A percentile compares a stretch with the other conserved stretches of the same genome.
phyloP scores from a whole-genome alignment of 2,888 invertebrate species.

The Tenthredo mesomela region DNA sequence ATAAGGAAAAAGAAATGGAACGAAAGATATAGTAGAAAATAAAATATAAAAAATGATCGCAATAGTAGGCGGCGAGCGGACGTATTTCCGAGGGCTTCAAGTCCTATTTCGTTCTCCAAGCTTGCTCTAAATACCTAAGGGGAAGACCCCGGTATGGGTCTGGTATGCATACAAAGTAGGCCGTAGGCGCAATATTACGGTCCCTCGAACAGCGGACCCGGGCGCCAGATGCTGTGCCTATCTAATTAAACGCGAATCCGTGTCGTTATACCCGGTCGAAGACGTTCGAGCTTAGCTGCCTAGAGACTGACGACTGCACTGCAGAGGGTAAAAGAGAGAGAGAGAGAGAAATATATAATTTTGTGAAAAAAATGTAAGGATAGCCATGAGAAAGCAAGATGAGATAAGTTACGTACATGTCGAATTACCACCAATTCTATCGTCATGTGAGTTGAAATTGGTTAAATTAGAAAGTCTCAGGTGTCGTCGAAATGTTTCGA shows the following conservation, averaged over 20 bases:
- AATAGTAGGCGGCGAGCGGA: slow-evolving; percentile 43
- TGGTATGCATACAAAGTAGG: slow-evolving; percentile 69
- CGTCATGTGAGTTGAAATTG: slow-evolving; percentile 22
- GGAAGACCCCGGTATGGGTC: slow-evolving; percentile 49
- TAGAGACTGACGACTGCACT: neutral
- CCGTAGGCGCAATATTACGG: slow-evolving; percentile 67
- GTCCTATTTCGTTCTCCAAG: slow-evolving; percentile 48
- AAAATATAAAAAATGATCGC: slow-evolving; percentile 39
- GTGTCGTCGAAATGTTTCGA: slow-evolving; percentile 29
- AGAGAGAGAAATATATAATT: neutral
- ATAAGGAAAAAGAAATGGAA: neutral
- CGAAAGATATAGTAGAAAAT: slow-evolving; percentile 4
- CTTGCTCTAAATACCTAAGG: slow-evolving; percentile 56
- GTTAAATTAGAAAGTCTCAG: slow-evolving; percentile 45
- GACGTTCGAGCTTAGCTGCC: slow-evolving; percentile 27
- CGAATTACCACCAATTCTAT: neutral
- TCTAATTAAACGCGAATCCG: slow-evolving; percentile 53
- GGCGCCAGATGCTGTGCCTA: slow-evolving; percentile 47
- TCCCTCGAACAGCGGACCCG: slow-evolving; percentile 59
- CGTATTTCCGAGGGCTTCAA: slow-evolving; percentile 34
- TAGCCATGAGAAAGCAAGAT: neutral
- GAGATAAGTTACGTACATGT: neutral
- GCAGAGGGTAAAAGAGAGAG: neutral
- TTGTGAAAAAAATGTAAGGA: neutral
- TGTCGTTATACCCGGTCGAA: slow-evolving; percentile 49